Conservation (phyloP, 2,797 vertebrate genomes). For the Gila robusta region DNA sequence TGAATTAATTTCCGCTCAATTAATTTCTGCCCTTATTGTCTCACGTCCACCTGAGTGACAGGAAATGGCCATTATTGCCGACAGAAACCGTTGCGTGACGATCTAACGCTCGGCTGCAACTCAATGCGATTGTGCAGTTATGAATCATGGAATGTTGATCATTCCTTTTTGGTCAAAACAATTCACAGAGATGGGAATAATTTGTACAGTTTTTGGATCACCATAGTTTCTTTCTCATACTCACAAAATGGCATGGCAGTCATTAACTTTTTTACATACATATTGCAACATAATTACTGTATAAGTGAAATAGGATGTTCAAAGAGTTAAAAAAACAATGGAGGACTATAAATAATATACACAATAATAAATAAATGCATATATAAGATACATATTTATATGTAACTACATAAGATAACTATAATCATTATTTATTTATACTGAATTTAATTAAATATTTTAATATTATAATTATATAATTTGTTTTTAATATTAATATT, state of each 20-base stretch:
- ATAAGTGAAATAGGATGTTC: background rate
- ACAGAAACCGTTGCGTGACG: background rate
- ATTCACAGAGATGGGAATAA: background rate
- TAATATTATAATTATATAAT: too few relatives aligned
- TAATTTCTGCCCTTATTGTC: background rate
- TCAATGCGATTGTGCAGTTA: background rate
- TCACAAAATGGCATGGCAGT: background rate
- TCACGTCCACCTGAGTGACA: conserved; percentile 9
- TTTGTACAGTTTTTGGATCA: background rate
- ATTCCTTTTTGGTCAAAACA: background rate
- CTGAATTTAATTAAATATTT: too few relatives aligned
- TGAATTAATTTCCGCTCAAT: background rate
- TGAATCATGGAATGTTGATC: background rate
- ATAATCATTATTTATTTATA: too few relatives aligned
- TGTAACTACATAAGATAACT: too few relatives aligned
- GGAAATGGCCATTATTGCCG: background rate
- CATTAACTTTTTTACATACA: background rate
- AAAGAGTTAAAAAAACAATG: background rate
- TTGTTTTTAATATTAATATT: too few relatives aligned
- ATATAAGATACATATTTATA: background rate
- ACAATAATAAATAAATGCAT: background rate
- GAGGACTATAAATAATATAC: background rate
- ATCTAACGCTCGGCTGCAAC: background rate
- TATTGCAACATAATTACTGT: background rate
- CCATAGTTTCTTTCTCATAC: background rate